A percentile compares a stretch with the other conserved stretches of the same genome.
phyloP scores from a whole-genome alignment of 1,140 invertebrate genomes.

The Orchestia grillus region DNA sequence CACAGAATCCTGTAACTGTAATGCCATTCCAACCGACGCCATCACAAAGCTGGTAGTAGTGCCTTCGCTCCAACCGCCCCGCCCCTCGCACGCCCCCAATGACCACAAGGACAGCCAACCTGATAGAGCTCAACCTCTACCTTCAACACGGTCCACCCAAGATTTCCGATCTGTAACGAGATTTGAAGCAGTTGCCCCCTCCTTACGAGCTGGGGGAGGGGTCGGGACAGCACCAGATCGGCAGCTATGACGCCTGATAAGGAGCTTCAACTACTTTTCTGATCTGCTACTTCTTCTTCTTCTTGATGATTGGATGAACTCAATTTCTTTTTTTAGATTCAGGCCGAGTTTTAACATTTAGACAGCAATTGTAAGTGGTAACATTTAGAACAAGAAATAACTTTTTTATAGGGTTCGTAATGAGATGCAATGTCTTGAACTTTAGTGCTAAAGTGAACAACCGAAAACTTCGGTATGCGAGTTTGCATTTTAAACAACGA shows the following conservation, averaged over 20 bases:
- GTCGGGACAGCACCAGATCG: neutral
- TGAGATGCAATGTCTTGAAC: neutral
- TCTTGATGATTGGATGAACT: neutral
- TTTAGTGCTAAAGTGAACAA: neutral
- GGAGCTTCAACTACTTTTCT: neutral
- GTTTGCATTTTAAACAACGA: neutral
- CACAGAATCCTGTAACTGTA: too few relatives aligned
- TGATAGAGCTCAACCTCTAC: neutral
- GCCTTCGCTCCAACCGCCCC: too few relatives aligned
- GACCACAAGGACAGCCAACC: neutral
- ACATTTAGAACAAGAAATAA: neutral
- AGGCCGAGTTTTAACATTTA: neutral
- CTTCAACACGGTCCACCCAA: neutral
- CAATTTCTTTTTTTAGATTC: neutral
- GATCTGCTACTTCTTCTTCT: neutral
- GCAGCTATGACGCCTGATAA: neutral
- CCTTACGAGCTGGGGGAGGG: neutral
- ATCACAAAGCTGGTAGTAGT: too few relatives aligned
- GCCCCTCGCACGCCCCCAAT: neutral
- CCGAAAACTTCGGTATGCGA: neutral
- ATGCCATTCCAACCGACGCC: too few relatives aligned
- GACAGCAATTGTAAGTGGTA: neutral
- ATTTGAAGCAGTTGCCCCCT: slow-evolving; percentile 5
- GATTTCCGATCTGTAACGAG: slow-evolving; percentile 12
- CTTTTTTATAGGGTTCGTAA: neutral